These are phyloP conservation scores for Antheraea yamamai DNA, from an alignment of 2,888 invertebrate species.

Conservation along the genomic window DNA sequence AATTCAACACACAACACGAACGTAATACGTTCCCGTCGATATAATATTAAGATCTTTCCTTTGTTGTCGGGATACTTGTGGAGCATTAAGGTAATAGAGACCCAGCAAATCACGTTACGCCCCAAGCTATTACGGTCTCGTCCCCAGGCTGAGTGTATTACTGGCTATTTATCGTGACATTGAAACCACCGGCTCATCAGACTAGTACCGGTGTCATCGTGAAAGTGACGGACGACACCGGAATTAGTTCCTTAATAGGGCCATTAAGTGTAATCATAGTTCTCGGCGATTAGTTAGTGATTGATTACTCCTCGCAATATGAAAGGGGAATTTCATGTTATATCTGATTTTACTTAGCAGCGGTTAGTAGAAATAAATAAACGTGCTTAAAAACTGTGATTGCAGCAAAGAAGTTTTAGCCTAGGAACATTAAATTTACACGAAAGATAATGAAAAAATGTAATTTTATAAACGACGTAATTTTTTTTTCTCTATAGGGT, in stretches of 20 bases:
- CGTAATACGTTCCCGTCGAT: conserved; percentile 50
- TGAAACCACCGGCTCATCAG: conserved; percentile 60
- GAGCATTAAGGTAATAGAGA: conserved; percentile 70
- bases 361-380: background rate
- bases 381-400: background rate
- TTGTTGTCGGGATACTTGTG: conserved; percentile 70
- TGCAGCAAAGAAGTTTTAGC: background rate
- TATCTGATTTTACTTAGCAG: background rate
- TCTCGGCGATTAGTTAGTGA: conserved; percentile 28
- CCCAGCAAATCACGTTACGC: conserved; percentile 73
- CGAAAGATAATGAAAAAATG: background rate
- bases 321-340: conserved; percentile 19
- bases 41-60: conserved; percentile 68
- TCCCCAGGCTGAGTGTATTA: conserved; percentile 67
- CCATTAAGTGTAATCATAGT: conserved; percentile 42
- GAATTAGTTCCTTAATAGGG: conserved; percentile 46
- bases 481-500: too few relatives aligned
- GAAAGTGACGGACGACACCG: conserved; percentile 43
- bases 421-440: background rate
- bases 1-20: conserved; percentile 52
- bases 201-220: conserved; percentile 44
- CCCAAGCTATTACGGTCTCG: conserved; percentile 64
- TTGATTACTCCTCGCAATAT: conserved; percentile 19
- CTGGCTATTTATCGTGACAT: conserved; percentile 72
- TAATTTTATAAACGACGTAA: too few relatives aligned